Evolutionary conservation across 2,113 vertebrate genomes (phyloP), one percentile per base, ranked within the genome.

Genomic region (Platichthys stellatus): DNA sequence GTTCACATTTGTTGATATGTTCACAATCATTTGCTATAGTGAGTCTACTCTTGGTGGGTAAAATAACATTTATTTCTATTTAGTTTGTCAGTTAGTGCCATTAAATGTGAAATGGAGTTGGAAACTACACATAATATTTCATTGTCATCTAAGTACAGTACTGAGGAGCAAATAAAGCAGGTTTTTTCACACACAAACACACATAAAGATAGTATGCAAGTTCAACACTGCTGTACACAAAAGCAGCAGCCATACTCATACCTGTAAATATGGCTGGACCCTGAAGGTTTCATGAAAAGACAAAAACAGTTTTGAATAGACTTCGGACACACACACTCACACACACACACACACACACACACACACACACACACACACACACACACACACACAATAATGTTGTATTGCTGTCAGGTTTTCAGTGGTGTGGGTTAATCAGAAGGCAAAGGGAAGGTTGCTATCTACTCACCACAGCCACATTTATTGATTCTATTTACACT

Each of bases 401-500:
- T 93, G 88, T 90, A 91, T 85, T 86, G 90, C 93, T 93, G 92
- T 93, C 91, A 93, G 87, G 78, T 91, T 92, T 88, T 86, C 93
- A 88, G 87, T 79, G 79, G 82, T 92, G 92, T 83, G 89, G 93
- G 92, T 94, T 95, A 93, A 95, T 95, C 93, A 94, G 91, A 93
- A 92, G 88, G 93, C 92, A 91, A 92, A 91, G 89, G 93, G 90
- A 94, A 94, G 92, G 90, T 86, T 91, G 90, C 93, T 94, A 94
- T 95, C 92, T 93, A 88, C 90, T 88, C 92, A 86, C 85, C 90
- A 92, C 92, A 94, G 90, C 91, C 91, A 92, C 91, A 91, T 94
- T 94, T 94, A 95, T 94, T 72, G 93, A 95, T 94, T 93, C 92
- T 83, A 93, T 94, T 94, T 93, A 92, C 92, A 91, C 92, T 84